phyloP scores from a whole-genome alignment of 2,113 vertebrate species.

The Pteropus alecto region DNA sequence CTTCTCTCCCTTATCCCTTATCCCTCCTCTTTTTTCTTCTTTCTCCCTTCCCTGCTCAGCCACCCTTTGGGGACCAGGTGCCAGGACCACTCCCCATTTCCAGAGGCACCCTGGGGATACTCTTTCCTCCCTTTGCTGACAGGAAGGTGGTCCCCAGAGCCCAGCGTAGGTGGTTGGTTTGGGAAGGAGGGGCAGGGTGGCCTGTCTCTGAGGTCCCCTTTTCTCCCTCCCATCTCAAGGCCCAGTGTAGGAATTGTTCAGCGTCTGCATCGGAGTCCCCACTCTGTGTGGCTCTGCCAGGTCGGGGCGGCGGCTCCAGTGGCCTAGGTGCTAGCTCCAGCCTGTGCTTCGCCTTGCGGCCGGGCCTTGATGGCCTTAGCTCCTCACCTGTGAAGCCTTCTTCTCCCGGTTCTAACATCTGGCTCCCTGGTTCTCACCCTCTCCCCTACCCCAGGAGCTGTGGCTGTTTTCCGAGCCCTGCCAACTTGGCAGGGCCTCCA shows the following conservation, averaged over 20 bases:
- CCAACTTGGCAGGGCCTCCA: slow-evolving; percentile 22
- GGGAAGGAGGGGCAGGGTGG: not conserved
- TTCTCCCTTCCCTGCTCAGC: not conserved
- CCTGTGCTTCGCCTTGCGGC: not conserved
- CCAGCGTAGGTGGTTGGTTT: not conserved
- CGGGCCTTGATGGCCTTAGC: not conserved
- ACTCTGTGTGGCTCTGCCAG: not conserved
- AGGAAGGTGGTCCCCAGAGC: not conserved
- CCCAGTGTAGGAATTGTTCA: not conserved
- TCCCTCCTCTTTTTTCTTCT: no score
- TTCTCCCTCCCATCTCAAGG: no score
- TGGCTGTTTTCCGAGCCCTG: slow-evolving; percentile 11
- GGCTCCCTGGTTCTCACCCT: not conserved
- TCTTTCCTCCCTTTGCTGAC: not conserved
- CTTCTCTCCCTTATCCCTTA: no score
- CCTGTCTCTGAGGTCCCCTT: not conserved
- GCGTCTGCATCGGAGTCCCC: not conserved
- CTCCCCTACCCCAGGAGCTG: not conserved
- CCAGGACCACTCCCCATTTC: not conserved
- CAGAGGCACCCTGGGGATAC: not conserved
- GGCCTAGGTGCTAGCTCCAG: not conserved
- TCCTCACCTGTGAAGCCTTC: not conserved
- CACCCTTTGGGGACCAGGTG: not conserved
- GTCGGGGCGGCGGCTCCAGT: not conserved
- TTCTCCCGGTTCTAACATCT: not conserved